phyloP scores from a whole-genome alignment of 35 echinoderm and acorn worm species.

The Stichopus chloronotus region DNA sequence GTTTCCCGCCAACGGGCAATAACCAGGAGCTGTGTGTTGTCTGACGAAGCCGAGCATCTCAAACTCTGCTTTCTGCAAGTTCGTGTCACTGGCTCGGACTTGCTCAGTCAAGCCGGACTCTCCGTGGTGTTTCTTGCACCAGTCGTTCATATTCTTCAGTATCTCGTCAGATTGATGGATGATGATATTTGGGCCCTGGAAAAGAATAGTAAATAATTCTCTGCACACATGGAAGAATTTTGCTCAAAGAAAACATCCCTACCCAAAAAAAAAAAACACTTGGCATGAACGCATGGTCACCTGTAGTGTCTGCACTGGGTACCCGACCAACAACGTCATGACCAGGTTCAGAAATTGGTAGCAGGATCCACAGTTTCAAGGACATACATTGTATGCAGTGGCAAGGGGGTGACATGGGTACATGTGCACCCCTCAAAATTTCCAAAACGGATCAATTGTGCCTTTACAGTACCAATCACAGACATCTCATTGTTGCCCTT shows the following conservation, averaged over 20 bases:
- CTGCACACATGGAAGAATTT: neutral
- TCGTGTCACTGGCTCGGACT: conserved; percentile 78
- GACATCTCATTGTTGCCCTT: too few species aligned
- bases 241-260: neutral
- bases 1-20: conserved; percentile 93
- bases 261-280: neutral
- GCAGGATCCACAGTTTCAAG: too few species aligned
- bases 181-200: conserved; percentile 92
- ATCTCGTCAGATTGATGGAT: conserved; percentile 89
- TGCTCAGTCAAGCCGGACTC: conserved; percentile 84
- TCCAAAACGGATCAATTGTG: too few species aligned
- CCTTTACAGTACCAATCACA: too few species aligned
- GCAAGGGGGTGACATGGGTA: too few species aligned
- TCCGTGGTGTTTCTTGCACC: conserved; percentile 89
- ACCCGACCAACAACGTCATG: too few species aligned
- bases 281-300: too few species aligned
- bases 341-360: too few species aligned
- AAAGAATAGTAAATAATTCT: neutral
- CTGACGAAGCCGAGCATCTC: conserved; percentile 91
- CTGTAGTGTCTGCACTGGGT: too few species aligned
- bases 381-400: too few species aligned
- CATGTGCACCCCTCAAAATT: too few species aligned
- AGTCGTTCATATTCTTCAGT: conserved; percentile 85
- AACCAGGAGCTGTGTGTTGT: conserved; percentile 76
- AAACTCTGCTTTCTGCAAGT: conserved; percentile 87